A percentile compares a stretch with the other conserved stretches of the same genome.
Conservation (phyloP, 2,888 invertebrate species). For the Coecobrya sp. region DNA sequence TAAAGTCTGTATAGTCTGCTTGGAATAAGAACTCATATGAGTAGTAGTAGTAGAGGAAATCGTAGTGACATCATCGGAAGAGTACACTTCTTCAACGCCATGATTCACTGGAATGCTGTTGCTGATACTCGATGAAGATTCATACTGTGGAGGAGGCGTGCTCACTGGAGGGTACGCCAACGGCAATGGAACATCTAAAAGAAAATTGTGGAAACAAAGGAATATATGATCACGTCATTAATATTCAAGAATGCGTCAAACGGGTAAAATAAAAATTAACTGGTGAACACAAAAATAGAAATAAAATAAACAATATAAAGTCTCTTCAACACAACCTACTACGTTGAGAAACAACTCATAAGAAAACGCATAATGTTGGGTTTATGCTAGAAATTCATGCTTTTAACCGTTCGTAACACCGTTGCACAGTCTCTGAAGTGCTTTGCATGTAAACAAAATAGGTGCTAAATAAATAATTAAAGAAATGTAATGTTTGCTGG, state of each 20-base stretch:
- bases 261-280: constrained; percentile 14
- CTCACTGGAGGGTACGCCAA: constrained; percentile 78
- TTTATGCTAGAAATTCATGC: constrained; percentile 17
- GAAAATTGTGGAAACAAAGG: not conserved
- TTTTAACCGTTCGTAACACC: constrained; percentile 17
- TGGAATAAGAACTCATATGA: constrained; percentile 71
- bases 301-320: constrained; percentile 15
- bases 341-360: constrained; percentile 31
- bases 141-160: constrained; percentile 79
- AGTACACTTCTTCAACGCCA: constrained; percentile 74
- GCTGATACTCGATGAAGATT: constrained; percentile 78
- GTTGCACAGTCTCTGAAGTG: constrained; percentile 23
- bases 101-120: constrained; percentile 75
- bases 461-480: constrained; percentile 23
- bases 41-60: constrained; percentile 70
- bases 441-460: constrained; percentile 2
- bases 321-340: constrained; percentile 62
- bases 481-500: not conserved
- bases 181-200: constrained; percentile 66
- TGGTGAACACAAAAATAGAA: not conserved
- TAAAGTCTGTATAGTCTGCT: constrained; percentile 80
- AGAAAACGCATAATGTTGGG: not conserved
- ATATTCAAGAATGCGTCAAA: not conserved
- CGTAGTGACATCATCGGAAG: constrained; percentile 78
- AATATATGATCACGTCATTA: not conserved